A percentile compares a stretch with the other conserved stretches of the same genome.
Evolutionary conservation across 2,797 vertebrate genomes (phyloP).

Genomic region (Centroberyx gerrardi): DNA sequence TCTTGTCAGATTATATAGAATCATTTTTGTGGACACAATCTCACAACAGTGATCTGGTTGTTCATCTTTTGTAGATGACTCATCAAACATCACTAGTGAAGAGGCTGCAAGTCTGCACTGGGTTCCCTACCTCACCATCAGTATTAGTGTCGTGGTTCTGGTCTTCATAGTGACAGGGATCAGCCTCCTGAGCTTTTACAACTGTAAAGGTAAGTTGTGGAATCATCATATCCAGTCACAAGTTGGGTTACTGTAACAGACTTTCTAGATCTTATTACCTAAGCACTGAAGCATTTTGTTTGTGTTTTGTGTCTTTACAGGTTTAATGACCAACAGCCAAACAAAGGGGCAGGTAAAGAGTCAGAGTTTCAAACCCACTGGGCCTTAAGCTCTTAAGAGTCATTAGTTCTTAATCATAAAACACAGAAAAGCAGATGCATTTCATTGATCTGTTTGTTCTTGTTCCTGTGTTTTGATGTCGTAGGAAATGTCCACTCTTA

Average conservation of each 20-base stretch:
- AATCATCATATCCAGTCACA: neutral
- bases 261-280: neutral
- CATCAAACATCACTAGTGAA: rapidly evolving
- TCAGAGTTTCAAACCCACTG: neutral
- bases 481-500: slow-evolving; percentile 41
- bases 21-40: neutral
- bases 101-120: neutral
- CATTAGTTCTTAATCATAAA: too few species aligned
- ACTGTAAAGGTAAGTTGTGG: slow-evolving; percentile 55
- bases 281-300: neutral
- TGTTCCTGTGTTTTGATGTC: slow-evolving; percentile 23
- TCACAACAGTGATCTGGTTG: neutral
- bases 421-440: neutral
- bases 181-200: slow-evolving; percentile 9
- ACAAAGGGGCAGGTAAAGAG: slow-evolving; percentile 48
- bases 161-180: slow-evolving; percentile 23
- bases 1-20: neutral
- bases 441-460: neutral
- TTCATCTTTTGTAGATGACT: neutral
- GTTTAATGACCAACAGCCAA: neutral
- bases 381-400: too few species aligned
- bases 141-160: slow-evolving; percentile 28
- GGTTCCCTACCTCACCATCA: slow-evolving; percentile 59
- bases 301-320: slow-evolving; percentile 34
- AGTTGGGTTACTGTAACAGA: neutral